phyloP scores from a whole-genome alignment of 2,113 vertebrate species.

The Pelmatolapia mariae region DNA sequence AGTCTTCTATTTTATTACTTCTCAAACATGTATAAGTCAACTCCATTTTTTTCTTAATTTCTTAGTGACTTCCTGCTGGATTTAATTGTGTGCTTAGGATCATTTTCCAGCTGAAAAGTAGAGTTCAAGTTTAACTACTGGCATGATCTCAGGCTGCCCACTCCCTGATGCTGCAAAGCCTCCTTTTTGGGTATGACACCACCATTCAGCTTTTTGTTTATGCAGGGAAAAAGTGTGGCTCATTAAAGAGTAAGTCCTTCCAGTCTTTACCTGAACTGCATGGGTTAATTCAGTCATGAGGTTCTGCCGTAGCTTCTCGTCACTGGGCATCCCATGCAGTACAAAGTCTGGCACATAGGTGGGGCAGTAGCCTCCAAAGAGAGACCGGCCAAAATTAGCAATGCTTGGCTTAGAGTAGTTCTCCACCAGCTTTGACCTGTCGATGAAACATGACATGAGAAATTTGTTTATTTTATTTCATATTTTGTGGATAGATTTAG shows the following conservation, averaged over 20 bases:
- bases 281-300: conserved; percentile 88
- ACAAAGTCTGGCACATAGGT: conserved; percentile 97
- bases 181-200: not conserved
- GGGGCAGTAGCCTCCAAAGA: conserved; percentile 94
- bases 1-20: not conserved
- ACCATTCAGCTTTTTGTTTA: not conserved
- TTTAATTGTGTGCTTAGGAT: not conserved
- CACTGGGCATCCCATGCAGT: conserved; percentile 90
- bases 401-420: conserved; percentile 90
- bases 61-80: not conserved
- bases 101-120: not conserved
- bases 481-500: not conserved
- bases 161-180: not conserved
- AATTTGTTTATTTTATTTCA: not conserved
- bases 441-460: not conserved
- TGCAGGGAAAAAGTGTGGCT: not conserved
- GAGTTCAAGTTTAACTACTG: not conserved
- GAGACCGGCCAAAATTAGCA: conserved; percentile 94
- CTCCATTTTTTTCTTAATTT: not conserved
- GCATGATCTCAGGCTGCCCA: not conserved
- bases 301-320: conserved; percentile 89
- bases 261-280: conserved; percentile 87
- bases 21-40: not conserved
- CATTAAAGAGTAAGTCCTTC: not conserved
- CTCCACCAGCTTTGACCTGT: conserved; percentile 90